Conservation (phyloP, 2,888 invertebrate genomes). For the Melangyna quadrimaculata region DNA sequence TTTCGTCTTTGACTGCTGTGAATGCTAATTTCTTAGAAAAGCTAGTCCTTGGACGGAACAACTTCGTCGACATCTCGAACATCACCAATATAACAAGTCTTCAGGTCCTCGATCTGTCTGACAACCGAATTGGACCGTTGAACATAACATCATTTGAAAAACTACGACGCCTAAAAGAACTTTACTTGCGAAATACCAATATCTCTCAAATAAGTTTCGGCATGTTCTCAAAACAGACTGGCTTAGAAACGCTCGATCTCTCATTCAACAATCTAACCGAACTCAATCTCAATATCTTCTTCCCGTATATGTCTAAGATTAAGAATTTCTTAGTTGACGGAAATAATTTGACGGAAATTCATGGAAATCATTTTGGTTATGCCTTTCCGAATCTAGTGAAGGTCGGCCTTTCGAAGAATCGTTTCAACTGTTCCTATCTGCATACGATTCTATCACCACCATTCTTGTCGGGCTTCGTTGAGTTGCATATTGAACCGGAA, state of each 20-base stretch:
- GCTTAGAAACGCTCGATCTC: constrained; percentile 81
- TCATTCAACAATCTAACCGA: constrained; percentile 82
- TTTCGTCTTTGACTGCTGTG: constrained; percentile 74
- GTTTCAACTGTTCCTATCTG: constrained; percentile 79
- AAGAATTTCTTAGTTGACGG: constrained; percentile 78
- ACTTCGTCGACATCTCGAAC: constrained; percentile 76
- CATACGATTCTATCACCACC: constrained; percentile 78
- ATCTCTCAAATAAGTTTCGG: constrained; percentile 77
- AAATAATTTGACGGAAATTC: constrained; percentile 77
- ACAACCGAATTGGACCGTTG: constrained; percentile 78
- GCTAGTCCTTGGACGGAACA: constrained; percentile 76
- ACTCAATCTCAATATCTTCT: constrained; percentile 80
- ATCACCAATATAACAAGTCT: constrained; percentile 77
- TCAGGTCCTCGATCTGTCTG: constrained; percentile 77
- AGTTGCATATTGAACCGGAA: constrained; percentile 78
- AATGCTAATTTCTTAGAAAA: constrained; percentile 76
- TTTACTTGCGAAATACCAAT: constrained; percentile 76
- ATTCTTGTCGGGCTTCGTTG: constrained; percentile 75
- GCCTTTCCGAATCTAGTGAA: constrained; percentile 77
- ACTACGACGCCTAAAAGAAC: constrained; percentile 76
- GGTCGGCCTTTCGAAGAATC: constrained; percentile 78
- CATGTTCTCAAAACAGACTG: constrained; percentile 79
- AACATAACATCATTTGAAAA: constrained; percentile 79
- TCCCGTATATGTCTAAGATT: constrained; percentile 78
- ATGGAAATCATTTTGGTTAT: constrained; percentile 77